These are phyloP conservation scores for Chloroceryle aenea DNA, from an alignment of 2,113 vertebrate genomes.

Conservation along the genomic window DNA sequence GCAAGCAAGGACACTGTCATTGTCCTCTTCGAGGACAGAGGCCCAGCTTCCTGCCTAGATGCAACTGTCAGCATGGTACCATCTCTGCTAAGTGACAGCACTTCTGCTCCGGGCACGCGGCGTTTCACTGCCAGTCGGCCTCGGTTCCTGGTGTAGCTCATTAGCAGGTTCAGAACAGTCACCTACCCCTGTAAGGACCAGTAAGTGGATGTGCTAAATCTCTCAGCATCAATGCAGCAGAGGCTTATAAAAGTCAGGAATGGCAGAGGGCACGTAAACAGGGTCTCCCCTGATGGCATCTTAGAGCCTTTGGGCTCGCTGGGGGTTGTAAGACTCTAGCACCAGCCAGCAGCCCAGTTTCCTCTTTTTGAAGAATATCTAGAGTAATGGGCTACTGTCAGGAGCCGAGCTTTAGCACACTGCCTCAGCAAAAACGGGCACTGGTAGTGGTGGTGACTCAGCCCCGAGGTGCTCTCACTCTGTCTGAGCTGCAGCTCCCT, in stretches of 20 bases:
- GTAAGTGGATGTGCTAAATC: background rate
- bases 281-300: background rate
- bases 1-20: background rate
- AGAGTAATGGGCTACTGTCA: background rate
- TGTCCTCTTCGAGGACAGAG: background rate
- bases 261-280: fast-evolving
- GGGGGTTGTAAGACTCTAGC: fast-evolving
- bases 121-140: fast-evolving
- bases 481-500: background rate
- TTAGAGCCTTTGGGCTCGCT: background rate
- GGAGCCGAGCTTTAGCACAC: background rate
- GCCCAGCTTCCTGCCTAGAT: background rate
- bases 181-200: background rate
- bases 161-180: background rate
- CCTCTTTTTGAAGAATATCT: background rate
- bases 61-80: no score
- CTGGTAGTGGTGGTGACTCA: background rate
- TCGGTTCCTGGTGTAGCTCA: background rate
- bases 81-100: background rate
- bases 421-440: background rate
- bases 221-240: background rate
- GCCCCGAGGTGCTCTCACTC: background rate
- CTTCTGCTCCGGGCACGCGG: background rate
- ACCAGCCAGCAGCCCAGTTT: background rate
- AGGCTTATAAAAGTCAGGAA: background rate